phyloP scores from a whole-genome alignment of 2,113 vertebrate genomes.

The Gymnobelideus leadbeateri region DNA sequence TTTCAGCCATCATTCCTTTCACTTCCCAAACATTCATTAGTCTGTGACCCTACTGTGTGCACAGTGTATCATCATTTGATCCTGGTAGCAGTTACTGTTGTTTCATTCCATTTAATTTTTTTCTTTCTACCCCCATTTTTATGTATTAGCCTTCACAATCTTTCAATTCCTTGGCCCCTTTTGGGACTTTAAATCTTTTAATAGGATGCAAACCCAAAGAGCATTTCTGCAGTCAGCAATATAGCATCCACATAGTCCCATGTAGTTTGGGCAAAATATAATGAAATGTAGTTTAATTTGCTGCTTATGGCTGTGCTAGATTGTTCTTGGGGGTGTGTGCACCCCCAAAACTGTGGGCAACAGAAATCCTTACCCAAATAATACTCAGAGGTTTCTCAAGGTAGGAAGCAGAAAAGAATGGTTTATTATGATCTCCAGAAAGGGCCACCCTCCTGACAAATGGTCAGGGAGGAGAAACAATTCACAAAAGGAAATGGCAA shows the following conservation, averaged over 20 bases:
- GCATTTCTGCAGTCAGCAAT: constrained; percentile 68
- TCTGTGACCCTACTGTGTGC: background rate
- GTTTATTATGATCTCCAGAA: no score
- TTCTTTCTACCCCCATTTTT: constrained; percentile 62
- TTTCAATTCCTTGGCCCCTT: constrained; percentile 69
- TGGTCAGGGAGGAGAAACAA: no score
- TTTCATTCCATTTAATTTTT: constrained; percentile 65
- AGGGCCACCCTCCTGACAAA: no score
- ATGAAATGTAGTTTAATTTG: constrained; percentile 81
- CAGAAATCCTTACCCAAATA: no score
- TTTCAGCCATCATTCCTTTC: background rate
- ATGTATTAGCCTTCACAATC: constrained; percentile 57
- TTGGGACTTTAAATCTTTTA: constrained; percentile 77
- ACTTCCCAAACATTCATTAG: background rate
- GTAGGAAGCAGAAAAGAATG: no score
- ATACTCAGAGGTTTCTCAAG: no score
- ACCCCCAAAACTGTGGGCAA: no score
- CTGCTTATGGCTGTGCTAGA: constrained; percentile 73
- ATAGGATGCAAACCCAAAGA: constrained; percentile 74
- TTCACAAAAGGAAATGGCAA: no score
- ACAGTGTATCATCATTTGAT: background rate
- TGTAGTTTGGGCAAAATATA: constrained; percentile 75
- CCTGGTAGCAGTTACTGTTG: constrained; percentile 27
- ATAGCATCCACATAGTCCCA: constrained; percentile 66
- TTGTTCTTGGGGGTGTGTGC: constrained; percentile 59